phyloP scores from a whole-genome alignment of 2,888 invertebrate genomes.

The Apamea crenata region DNA sequence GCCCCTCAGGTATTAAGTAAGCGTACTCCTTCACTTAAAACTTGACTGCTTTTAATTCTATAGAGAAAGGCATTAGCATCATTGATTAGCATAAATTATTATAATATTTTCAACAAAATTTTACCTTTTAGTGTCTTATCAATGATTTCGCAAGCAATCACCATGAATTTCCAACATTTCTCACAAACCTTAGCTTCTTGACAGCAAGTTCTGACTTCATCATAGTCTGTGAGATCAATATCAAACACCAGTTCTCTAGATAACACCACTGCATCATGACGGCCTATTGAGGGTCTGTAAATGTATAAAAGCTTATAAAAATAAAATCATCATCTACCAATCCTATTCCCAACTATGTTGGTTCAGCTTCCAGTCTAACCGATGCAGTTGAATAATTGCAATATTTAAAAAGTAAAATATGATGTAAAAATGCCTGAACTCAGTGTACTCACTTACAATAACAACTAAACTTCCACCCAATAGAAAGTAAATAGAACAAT shows the following conservation, averaged over 20 bases:
- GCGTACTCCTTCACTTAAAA: not conserved
- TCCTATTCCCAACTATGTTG: not conserved
- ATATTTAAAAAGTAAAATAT: not conserved
- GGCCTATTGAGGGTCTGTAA: conserved; percentile 90
- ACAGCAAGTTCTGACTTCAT: conserved; percentile 98
- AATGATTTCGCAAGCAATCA: conserved; percentile 97
- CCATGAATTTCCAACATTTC: conserved; percentile 99
- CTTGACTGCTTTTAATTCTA: not conserved
- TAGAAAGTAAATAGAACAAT: not conserved
- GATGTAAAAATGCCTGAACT: too few relatives aligned
- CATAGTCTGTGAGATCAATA: conserved; percentile 99
- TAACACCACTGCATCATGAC: conserved; percentile 89
- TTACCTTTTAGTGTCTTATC: conserved; percentile 95
- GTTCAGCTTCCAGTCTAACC: not conserved
- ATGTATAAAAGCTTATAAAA: not conserved
- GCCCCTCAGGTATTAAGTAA: too few relatives aligned
- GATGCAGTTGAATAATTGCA: not conserved
- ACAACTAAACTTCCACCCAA: not conserved
- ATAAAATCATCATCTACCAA: not conserved
- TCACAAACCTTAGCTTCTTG: conserved; percentile 96
- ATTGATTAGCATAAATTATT: not conserved
- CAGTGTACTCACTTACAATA: too few relatives aligned
- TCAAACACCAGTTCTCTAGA: conserved; percentile 99
- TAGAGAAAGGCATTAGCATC: not conserved
- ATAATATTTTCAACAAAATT: not conserved